Percentiles rank a stretch among this genome's conserved stretches.
phyloP scores from a whole-genome alignment of 2,888 invertebrate species.

The Myopa tessellatipennis region DNA sequence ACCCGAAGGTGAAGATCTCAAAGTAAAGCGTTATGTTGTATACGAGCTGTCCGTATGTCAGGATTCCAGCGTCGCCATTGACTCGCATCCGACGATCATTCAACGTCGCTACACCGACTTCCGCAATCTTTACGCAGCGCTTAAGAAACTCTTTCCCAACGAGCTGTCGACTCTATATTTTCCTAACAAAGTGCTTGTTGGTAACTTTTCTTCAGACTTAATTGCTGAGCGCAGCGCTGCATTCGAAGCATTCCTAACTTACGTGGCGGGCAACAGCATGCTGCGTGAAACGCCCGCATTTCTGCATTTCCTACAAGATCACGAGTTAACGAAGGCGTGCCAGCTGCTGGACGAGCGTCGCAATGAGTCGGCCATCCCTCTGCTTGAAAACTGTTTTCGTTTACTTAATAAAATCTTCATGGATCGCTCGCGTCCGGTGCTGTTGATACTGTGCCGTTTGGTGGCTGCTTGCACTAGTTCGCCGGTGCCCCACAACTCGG shows the following conservation, averaged over 20 bases:
- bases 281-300: slow-evolving; percentile 73
- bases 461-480: slow-evolving; percentile 71
- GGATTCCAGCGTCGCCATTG: slow-evolving; percentile 69
- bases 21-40: slow-evolving; percentile 75
- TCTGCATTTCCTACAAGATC: slow-evolving; percentile 75
- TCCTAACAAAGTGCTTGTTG: slow-evolving; percentile 77
- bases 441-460: slow-evolving; percentile 76
- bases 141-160: slow-evolving; percentile 73
- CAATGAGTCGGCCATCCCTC: slow-evolving; percentile 73
- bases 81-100: slow-evolving; percentile 74
- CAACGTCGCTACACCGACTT: slow-evolving; percentile 81
- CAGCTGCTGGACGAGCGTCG: slow-evolving; percentile 72
- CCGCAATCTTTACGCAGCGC: slow-evolving; percentile 73
- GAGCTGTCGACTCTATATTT: slow-evolving; percentile 71
- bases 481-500: slow-evolving; percentile 71
- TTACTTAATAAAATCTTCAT: slow-evolving; percentile 74
- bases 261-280: slow-evolving; percentile 71
- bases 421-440: slow-evolving; percentile 76
- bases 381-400: slow-evolving; percentile 77
- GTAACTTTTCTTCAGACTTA: slow-evolving; percentile 78
- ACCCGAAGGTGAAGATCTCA: slow-evolving; percentile 70
- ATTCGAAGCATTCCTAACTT: slow-evolving; percentile 74
- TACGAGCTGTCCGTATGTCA: slow-evolving; percentile 76
- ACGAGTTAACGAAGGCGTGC: slow-evolving; percentile 74
- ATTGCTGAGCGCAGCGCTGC: slow-evolving; percentile 75